Evolutionary conservation across 2,888 invertebrate species (phyloP), one percentile per base, ranked within the genome.

Genomic region (Anoncus sp.): DNA sequence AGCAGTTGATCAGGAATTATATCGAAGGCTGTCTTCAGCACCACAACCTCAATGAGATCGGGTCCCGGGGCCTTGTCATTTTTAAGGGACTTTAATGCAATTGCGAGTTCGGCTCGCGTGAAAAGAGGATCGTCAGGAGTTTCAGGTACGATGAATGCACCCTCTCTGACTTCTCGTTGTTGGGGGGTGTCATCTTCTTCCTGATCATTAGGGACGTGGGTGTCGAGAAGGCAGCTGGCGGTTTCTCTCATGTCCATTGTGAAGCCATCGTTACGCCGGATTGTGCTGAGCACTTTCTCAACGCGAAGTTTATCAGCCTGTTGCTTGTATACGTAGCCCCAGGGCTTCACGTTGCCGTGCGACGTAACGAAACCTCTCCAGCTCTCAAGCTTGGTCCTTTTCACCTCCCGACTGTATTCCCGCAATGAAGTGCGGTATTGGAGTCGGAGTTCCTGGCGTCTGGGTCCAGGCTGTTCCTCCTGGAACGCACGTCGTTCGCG

Each of bases 11-110:
- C 63, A 0, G 49, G 49, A 1, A 83, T 69, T 0, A 65, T 45
- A 0, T 9, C 12, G 0, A 18, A 27, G 0, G 77, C 63, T 3
- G 4, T 6, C 31, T 82, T 82, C 0, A 80, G 67, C 1, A 75
- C 74, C 14, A 20, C n/a, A 69, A 71, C 0, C 81, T 59, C 59
- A 0, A 40, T 9, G n/a, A 20, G 38, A 7, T 59, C 40, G 22
- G 47, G 57, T 0, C 82, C 80, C 31, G 82, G 80, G 0, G 83
- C 81, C 57, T 77, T 83, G 2, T 73, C 47, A 7, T 78, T 81
- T 14, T 43, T 47, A 3, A 77, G 20, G 4, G 69, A 38, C 3
- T 27, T 71, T 7, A 77, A 31, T 0, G 79, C 75, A 7, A 18
- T 40, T 16, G 22, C 40, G 10, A 82, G 45, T 20, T 77, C 80